A percentile compares a stretch with the other conserved stretches of the same genome.
These are phyloP conservation scores for Lutraria rhynchaena DNA, from an alignment of 1,140 invertebrate species.

Conservation along the genomic window DNA sequence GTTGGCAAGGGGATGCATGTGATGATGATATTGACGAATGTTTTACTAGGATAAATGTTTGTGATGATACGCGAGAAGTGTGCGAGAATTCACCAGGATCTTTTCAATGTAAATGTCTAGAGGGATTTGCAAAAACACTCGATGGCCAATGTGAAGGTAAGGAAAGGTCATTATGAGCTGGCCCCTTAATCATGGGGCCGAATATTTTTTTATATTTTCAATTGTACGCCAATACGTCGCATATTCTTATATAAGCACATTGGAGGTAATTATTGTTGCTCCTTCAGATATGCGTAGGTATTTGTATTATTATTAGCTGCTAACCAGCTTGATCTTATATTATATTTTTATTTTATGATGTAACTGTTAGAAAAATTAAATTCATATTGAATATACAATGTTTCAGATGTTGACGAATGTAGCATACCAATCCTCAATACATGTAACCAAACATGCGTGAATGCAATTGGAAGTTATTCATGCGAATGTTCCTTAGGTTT, in stretches of 20 bases:
- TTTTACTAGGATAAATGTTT: not conserved
- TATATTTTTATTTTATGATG: too few relatives aligned
- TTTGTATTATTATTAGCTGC: not conserved
- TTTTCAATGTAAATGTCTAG: conserved; percentile 15
- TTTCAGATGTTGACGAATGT: conserved; percentile 42
- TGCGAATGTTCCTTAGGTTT: conserved; percentile 15
- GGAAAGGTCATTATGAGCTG: not conserved
- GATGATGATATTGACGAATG: conserved; percentile 47
- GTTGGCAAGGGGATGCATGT: conserved; percentile 41
- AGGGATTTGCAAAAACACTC: not conserved
- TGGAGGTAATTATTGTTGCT: not conserved
- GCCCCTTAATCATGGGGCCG: too few relatives aligned
- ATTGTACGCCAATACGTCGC: not conserved
- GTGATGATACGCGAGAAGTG: conserved; percentile 7
- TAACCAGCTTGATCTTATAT: not conserved
- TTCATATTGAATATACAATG: not conserved
- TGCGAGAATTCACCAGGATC: conserved; percentile 24
- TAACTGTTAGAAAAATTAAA: not conserved
- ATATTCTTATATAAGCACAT: not conserved
- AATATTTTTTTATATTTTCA: not conserved
- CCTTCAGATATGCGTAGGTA: not conserved
- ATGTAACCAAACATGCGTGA: conserved; percentile 22
- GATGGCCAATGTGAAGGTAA: conserved; percentile 31
- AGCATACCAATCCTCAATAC: not conserved
- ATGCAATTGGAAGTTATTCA: conserved; percentile 8